Evolutionary conservation across 2,113 vertebrate genomes (phyloP).

Genomic region (Cacatua alba): DNA sequence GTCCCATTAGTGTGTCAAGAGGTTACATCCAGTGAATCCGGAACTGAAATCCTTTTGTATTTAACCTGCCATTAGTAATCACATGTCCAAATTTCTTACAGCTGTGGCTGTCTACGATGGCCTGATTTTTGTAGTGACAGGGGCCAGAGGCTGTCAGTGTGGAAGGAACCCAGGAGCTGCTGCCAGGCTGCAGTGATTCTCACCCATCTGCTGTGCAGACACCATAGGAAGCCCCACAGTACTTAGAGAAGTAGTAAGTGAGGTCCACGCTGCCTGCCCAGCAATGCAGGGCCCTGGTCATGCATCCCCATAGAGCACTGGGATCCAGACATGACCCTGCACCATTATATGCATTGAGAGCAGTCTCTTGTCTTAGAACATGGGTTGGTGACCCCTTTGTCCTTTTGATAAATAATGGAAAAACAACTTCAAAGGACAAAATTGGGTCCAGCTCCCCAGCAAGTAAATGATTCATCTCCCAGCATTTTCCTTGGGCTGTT

Average conservation of each 20-base stretch:
- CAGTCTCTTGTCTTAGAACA: not conserved
- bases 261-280: not conserved
- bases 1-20: not conserved
- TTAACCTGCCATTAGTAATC: not conserved
- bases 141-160: not conserved
- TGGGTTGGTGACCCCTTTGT: not conserved
- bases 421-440: not conserved
- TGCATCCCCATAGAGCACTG: not conserved
- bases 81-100: not conserved
- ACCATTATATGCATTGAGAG: not conserved
- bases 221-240: not conserved
- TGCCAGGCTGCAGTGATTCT: not conserved
- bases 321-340: not conserved
- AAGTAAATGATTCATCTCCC: not conserved
- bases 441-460: not conserved
- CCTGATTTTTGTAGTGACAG: not conserved
- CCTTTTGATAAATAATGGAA: not conserved
- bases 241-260: not conserved
- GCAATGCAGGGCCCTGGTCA: not conserved
- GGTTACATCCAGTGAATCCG: not conserved
- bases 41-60: not conserved
- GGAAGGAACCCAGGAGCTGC: not conserved
- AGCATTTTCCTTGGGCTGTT: not conserved
- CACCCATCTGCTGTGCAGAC: not conserved
- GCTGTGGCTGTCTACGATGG: not conserved